These are phyloP conservation scores for Varanus komodoensis DNA, from an alignment of 2,113 vertebrate species.

Conservation along the genomic window DNA sequence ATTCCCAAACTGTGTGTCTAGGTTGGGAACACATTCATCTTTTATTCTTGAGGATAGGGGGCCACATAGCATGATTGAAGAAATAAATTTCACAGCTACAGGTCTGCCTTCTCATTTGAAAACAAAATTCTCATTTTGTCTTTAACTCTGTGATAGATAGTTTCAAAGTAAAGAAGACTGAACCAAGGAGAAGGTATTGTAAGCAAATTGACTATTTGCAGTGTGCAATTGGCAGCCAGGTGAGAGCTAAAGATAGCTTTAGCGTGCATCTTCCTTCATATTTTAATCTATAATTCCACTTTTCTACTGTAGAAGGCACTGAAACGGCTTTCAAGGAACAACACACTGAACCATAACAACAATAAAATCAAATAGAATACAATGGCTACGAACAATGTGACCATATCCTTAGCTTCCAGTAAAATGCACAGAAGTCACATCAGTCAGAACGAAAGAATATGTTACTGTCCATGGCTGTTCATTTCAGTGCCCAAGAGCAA, in stretches of 20 bases:
- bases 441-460: neutral
- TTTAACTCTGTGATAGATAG: neutral
- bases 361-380: neutral
- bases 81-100: neutral
- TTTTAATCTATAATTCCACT: neutral
- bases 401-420: neutral
- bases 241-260: neutral
- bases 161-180: neutral
- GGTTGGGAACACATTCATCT: slow-evolving; percentile 2
- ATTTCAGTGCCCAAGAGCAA: neutral
- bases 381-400: neutral
- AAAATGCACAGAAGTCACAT: neutral
- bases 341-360: neutral
- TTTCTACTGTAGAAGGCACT: neutral
- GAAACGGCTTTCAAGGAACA: neutral
- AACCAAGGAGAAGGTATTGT: neutral
- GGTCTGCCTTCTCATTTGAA: neutral
- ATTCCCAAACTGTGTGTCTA: neutral
- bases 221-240: neutral
- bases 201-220: neutral
- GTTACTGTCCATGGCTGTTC: neutral
- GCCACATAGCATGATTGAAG: neutral
- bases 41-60: neutral
- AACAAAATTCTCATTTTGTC: neutral
- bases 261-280: neutral